phyloP scores from a whole-genome alignment of 1,140 invertebrate genomes.

The Drosophila ironensis region DNA sequence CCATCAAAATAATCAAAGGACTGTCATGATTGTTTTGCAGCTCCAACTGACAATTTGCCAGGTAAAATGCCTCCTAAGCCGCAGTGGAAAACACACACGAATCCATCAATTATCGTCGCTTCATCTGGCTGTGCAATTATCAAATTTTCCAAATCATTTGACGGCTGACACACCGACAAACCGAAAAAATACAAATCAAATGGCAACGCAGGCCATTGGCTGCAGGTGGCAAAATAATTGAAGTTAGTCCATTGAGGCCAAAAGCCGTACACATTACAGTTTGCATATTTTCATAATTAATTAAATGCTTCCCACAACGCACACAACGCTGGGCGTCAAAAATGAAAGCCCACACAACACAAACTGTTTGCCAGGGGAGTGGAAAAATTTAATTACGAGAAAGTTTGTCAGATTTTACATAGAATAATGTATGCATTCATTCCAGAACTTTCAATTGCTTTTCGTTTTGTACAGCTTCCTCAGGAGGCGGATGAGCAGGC shows the following conservation, averaged over 20 bases:
- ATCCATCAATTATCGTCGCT: slow-evolving; percentile 19
- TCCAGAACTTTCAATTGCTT: slow-evolving; percentile 17
- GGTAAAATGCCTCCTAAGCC: slow-evolving; percentile 8
- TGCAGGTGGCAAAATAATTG: background rate
- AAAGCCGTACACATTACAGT: slow-evolving; percentile 5
- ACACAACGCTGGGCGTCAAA: background rate
- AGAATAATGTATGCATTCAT: slow-evolving; percentile 29
- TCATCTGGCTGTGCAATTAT: slow-evolving; percentile 29
- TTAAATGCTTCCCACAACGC: background rate
- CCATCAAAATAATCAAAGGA: too few relatives aligned
- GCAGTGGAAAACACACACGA: background rate
- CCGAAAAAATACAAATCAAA: slow-evolving; percentile 5
- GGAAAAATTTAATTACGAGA: slow-evolving; percentile 24
- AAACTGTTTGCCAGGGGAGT: background rate
- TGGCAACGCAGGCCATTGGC: slow-evolving; percentile 8
- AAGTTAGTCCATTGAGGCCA: background rate
- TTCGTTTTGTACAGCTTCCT: slow-evolving; percentile 22
- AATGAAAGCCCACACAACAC: background rate
- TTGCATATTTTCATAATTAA: slow-evolving; percentile 34
- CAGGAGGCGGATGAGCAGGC: too few relatives aligned
- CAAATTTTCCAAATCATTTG: slow-evolving; percentile 49
- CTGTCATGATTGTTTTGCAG: too few relatives aligned
- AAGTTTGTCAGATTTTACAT: slow-evolving; percentile 19
- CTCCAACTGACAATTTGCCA: slow-evolving; percentile 7
- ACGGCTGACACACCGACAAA: background rate